Base-by-base conservation (phyloP, 1,140 invertebrate species). In the Scaptomyza hsui region DNA sequence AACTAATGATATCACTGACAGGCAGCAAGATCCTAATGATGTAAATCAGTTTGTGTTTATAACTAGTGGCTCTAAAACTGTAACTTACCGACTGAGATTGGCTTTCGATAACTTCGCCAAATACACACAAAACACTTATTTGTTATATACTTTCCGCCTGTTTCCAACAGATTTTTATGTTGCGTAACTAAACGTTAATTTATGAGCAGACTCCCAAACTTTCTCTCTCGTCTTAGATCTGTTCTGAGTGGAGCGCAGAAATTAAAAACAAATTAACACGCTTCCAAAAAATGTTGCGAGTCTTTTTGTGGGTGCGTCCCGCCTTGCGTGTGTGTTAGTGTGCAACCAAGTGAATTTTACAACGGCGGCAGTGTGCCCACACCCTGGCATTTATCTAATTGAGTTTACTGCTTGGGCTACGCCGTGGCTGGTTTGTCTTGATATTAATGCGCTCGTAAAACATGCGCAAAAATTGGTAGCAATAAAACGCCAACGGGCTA, bases 1-100 rank as follows among this genome's bases (percentile, higher is more conserved):
- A 89, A 89, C 85, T 89, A 89, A 89, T 89, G 85, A 89, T 89
- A 53, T 77, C 85, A 89, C 48, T 89, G 85, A 89, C 85, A 89
- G 80, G 48, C 69, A 39, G 48, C 48, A 69, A 65, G 61, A 29
- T 49, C 67, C 74, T 86, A 86, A 86, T 86, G 81, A 82, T 79
- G 47, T 29, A 55, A 16, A 18, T 48, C 42, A 53, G 16, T 51
- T 56, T 68, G 41, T 41, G 19, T 19, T 26, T 53, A 37, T 47
- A 24, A 48, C 42, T 39, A 29, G 32, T 35, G 12, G 3, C 32
- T 37, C 32, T 5, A 37, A 37, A 37, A 4, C 32, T 37, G 32
- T 37, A 37, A 37, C 32, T n/a, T 37, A n/a, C 5, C 26, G 26
- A 26, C 4, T 21, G 19, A 21, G 2, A 21, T 2, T 1, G 19